phyloP scores from a whole-genome alignment of 2,113 vertebrate genomes.

The Conger conger region DNA sequence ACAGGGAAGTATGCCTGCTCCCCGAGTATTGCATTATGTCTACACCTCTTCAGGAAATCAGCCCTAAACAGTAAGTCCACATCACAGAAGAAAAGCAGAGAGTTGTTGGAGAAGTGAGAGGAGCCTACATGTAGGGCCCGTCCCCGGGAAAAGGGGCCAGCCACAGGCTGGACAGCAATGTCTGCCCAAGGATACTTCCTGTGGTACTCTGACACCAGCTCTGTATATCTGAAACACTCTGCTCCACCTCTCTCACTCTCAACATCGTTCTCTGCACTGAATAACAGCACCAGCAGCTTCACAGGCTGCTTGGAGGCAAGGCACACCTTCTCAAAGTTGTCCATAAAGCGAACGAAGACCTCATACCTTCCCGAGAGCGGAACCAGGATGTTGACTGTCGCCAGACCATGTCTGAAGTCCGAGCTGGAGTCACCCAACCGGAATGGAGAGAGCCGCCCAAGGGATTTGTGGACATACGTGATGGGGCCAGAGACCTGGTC shows the following conservation, averaged over 20 bases:
- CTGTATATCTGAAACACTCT: constrained; percentile 83
- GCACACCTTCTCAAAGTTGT: constrained; percentile 89
- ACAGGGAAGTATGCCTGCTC: constrained; percentile 91
- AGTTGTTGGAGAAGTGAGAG: constrained; percentile 89
- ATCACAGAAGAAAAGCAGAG: constrained; percentile 95
- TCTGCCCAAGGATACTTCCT: constrained; percentile 87
- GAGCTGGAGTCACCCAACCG: constrained; percentile 75
- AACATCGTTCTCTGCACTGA: constrained; percentile 77
- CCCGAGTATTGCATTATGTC: constrained; percentile 81
- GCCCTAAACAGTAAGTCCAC: constrained; percentile 91
- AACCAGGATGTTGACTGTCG: constrained; percentile 89
- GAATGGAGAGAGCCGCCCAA: constrained; percentile 96
- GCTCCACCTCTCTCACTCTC: background rate
- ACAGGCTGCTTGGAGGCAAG: constrained; percentile 91
- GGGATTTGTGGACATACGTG: constrained; percentile 91
- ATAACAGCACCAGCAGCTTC: constrained; percentile 88
- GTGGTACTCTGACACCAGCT: constrained; percentile 89
- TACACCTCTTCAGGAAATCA: constrained; percentile 92
- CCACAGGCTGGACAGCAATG: constrained; percentile 86
- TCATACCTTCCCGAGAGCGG: constrained; percentile 90
- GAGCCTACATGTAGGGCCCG: constrained; percentile 90
- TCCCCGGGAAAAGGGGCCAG: constrained; percentile 87
- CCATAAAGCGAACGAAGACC: constrained; percentile 93
- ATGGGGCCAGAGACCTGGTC: constrained; percentile 88
- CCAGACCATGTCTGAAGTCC: constrained; percentile 79